Base-by-base conservation (phyloP, 2,113 vertebrate genomes). In the Ammospiza caudacuta region DNA sequence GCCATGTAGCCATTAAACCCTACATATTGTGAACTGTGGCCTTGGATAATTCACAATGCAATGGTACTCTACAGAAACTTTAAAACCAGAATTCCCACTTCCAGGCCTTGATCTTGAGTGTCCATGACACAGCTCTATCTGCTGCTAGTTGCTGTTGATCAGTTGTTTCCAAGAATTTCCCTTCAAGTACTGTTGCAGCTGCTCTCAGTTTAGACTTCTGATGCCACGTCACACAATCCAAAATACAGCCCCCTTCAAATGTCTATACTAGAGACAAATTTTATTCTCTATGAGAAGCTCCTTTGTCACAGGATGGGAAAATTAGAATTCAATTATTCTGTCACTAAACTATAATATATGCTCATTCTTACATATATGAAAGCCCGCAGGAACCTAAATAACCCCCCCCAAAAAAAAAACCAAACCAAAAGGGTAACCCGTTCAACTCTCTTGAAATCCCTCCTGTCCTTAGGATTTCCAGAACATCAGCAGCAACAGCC, bases 171-270 rank as follows among this genome's bases (percentile, higher is more conserved):
- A 84, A 64, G 25, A 89, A 89, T 47, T 85, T 73, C 54, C 62
- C 62, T 27, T 52, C 7, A 89, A 84, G 67, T 52, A 87, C 46
- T 54, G 51, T 84, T 27, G 49, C 46, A 29, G 44, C 33, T 94
- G 54, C n/a, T 67, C 77, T 72, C 83, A 46, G n/a, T 73, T 94
- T 39, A 94, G 69, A 58, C 25, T 78, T 84, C 7, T 28, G n/a
- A 75, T 35, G 44, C 51, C 74, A 95, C 33, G 41, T 92, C 74
- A 79, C 52, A 51, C 16, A 73, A 61, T 21, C 74, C 81, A 37
- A 81, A 67, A 89, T 7, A 59, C 1, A 79, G 41, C 6, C 24
- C 62, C 23, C 21, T 81, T 73, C 58, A 73, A 52, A 46, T 11
- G 23, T 21, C 69, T 64, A 9, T 11, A 43, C 19, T 58, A 47